Evolutionary conservation across 2,888 invertebrate species (phyloP).

Genomic region (Bugulina stolonifera): DNA sequence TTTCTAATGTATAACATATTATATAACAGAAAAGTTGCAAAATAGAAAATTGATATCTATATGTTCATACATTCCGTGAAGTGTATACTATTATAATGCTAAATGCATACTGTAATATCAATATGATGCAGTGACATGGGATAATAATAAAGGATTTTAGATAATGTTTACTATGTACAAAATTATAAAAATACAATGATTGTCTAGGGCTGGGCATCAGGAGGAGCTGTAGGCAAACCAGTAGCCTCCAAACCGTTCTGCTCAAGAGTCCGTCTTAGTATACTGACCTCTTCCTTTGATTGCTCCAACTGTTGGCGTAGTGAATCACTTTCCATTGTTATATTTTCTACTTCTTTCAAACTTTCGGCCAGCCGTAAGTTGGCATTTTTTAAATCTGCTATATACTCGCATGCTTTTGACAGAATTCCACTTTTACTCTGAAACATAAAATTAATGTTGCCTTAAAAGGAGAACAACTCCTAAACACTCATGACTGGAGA

Average conservation of each 20-base stretch:
- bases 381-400: constrained; percentile 72
- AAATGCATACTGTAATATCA: no score
- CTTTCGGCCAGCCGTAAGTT: constrained; percentile 67
- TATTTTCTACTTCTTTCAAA: constrained; percentile 66
- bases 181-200: no score
- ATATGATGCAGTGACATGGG: no score
- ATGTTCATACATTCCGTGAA: no score
- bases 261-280: constrained; percentile 63
- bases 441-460: constrained; percentile 30
- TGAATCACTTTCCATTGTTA: constrained; percentile 65
- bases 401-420: constrained; percentile 91
- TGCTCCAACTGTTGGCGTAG: constrained; percentile 68
- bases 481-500: no score
- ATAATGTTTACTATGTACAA: no score
- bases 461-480: no score
- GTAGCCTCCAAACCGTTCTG: constrained; percentile 60
- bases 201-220: constrained; percentile 11
- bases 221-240: constrained; percentile 28
- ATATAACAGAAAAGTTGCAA: no score
- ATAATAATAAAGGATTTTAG: no score
- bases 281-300: constrained; percentile 70
- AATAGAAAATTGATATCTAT: no score
- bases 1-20: no score
- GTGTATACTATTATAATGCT: no score
- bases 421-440: constrained; percentile 91